These are phyloP conservation scores for Sminthurides bifidus DNA, from an alignment of 1,140 invertebrate genomes.

Conservation along the genomic window DNA sequence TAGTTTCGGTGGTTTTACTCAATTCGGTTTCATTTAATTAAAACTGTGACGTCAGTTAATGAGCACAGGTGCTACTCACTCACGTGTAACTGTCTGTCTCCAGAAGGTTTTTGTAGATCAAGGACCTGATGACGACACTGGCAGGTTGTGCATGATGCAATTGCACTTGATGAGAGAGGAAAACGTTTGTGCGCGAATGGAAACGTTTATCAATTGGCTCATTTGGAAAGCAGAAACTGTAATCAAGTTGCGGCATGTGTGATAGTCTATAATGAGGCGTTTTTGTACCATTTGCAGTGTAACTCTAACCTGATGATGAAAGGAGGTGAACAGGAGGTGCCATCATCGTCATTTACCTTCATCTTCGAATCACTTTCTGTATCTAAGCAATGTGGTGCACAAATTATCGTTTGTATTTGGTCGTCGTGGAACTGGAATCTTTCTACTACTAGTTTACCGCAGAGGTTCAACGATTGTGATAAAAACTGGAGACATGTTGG, in stretches of 20 bases:
- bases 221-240: not conserved
- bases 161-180: too few species aligned
- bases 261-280: too few species aligned
- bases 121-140: too few species aligned
- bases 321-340: too few species aligned
- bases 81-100: too few species aligned
- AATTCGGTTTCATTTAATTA: too few species aligned
- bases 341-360: constrained; percentile 11
- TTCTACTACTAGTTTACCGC: not conserved
- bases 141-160: too few species aligned
- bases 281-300: constrained; percentile 16
- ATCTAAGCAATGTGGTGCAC: not conserved
- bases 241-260: not conserved
- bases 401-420: not conserved
- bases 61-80: too few species aligned
- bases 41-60: too few species aligned
- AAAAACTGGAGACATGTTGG: not conserved
- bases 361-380: constrained; percentile 3
- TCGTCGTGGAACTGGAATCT: not conserved
- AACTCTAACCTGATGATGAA: constrained; percentile 19
- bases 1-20: constrained; percentile 1
- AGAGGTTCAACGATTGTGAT: not conserved
- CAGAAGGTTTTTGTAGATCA: too few species aligned
- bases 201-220: not conserved
- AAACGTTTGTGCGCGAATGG: too few species aligned